Evolutionary conservation across 2,113 vertebrate genomes (phyloP), one percentile per base, ranked within the genome.

Genomic region (Gobius niger): DNA sequence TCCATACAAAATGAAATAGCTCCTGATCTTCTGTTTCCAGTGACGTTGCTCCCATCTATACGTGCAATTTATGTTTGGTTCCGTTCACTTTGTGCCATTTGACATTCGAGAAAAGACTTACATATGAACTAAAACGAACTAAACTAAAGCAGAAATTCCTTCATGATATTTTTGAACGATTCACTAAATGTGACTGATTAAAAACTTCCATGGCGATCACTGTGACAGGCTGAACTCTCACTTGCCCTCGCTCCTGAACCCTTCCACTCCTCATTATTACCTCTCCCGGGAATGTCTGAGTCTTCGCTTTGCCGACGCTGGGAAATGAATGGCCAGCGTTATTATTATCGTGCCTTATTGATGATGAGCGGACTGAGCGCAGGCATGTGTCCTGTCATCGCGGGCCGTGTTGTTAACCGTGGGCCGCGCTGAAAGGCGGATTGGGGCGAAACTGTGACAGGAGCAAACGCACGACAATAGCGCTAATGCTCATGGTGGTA

Each of bases 361-460:
- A 67, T 46, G 47, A 63, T 62, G 72, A 75, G 63, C 77, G 73
- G 65, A 63, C 57, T 62, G 52, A 59, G 75, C 42, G 46, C 34
- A 8, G 56, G 64, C 44, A n/a, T 63, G 68, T 40, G 52, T 62
- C 47, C 64, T 77, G 56, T 82, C 69, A 65, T 76, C 71, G 52
- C 72, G 3, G 24, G 65, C 61, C 0, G 7, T 68, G 72, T 84
- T 68, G 75, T 81, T 51, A 72, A 68, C 67, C 46, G 59, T 68
- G 42, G 71, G 42, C 63, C 46, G 14, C 0, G 69, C 59, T 81
- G 79, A 79, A 76, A 85, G 82, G 61, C 42, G 71, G 72, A 78
- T 77, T 54, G 65, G 44, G 75, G 66, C 63, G 18, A 79, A 68
- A 75, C 63, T 47, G 67, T 60, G 59, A 13, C 42, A 59, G 51